These are phyloP conservation scores for Lichenostomus cassidix DNA, from an alignment of 2,113 vertebrate genomes.

Conservation along the genomic window DNA sequence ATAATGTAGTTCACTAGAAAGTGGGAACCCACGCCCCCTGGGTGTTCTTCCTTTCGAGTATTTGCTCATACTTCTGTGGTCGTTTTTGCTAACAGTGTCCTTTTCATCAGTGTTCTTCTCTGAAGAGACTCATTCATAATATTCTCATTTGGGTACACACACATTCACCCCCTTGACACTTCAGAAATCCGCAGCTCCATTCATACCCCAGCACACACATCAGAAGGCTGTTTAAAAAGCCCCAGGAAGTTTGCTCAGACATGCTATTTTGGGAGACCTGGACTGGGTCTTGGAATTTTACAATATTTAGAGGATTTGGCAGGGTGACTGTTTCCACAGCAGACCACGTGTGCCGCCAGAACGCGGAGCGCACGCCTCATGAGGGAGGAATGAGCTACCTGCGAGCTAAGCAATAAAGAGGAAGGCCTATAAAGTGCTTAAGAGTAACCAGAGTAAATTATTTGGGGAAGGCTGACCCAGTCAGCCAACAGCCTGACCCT, in stretches of 20 bases:
- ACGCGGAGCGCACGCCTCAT: fast-evolving
- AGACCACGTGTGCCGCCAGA: neutral
- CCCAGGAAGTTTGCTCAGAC: conserved; percentile 71
- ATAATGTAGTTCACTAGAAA: conserved; percentile 36
- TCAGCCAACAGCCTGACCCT: neutral
- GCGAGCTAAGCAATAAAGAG: neutral
- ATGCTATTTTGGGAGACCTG: conserved; percentile 69
- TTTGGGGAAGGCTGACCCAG: neutral
- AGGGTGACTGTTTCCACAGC: neutral
- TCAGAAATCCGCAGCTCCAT: neutral
- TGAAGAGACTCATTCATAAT: conserved; percentile 70
- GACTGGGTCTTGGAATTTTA: conserved; percentile 68
- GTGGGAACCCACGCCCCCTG: conserved; percentile 25
- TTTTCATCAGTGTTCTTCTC: conserved; percentile 43
- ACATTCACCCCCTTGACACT: conserved; percentile 15
- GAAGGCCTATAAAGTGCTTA: neutral
- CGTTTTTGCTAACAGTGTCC: conserved; percentile 23
- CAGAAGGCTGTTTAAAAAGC: conserved; percentile 43
- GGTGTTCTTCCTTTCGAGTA: conserved; percentile 46
- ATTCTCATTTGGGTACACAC: conserved; percentile 18
- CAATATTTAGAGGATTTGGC: conserved; percentile 65
- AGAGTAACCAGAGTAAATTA: neutral
- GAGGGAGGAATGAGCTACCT: neutral
- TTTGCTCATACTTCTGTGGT: conserved; percentile 48
- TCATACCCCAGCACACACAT: conserved; percentile 31